phyloP scores from a whole-genome alignment of 2,888 invertebrate species.

The Byasa hedistus region DNA sequence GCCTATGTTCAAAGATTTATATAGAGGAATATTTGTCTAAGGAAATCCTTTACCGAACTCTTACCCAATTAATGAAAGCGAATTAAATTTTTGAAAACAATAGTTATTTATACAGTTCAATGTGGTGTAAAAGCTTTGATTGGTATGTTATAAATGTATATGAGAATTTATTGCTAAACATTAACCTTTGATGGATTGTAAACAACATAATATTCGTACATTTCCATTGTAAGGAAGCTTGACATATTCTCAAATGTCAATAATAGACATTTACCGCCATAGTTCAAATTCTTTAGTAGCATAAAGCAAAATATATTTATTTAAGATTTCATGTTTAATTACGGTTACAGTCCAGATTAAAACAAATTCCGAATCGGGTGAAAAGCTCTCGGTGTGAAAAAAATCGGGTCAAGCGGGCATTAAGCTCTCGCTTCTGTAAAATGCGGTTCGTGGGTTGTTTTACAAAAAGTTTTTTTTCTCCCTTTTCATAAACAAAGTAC shows the following conservation, averaged over 20 bases:
- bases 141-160: neutral
- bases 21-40: too few species aligned
- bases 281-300: neutral
- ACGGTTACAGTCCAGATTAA: neutral
- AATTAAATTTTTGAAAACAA: too few species aligned
- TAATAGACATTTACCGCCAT: conserved; percentile 3
- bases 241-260: conserved; percentile 12
- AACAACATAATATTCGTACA: too few species aligned
- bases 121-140: too few species aligned
- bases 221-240: neutral
- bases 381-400: conserved; percentile 13
- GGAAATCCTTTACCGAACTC: too few species aligned
- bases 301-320: neutral
- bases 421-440: conserved; percentile 25
- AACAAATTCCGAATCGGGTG: conserved; percentile 22
- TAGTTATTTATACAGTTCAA: too few species aligned
- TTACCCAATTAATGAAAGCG: too few species aligned
- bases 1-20: too few species aligned
- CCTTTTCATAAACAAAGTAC: conserved; percentile 6
- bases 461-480: conserved; percentile 5
- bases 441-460: conserved; percentile 15
- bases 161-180: neutral
- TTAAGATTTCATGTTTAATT: neutral
- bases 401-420: conserved; percentile 26
- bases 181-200: neutral